Conservation (phyloP, 2,888 invertebrate genomes). For the Galeopsomyia nigrocyanea region DNA sequence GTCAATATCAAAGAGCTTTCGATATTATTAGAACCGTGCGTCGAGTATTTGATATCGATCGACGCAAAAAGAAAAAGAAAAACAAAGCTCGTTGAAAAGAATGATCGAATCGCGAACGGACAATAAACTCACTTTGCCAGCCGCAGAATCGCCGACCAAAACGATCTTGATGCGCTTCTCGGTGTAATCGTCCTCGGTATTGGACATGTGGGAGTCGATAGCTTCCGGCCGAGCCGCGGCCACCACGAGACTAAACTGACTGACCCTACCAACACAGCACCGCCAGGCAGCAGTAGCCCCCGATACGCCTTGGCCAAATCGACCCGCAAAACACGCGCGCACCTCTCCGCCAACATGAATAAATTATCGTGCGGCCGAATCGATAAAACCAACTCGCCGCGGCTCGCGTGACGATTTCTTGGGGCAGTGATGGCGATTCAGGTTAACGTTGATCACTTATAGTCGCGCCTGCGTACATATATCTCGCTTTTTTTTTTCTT, state of each 20-base stretch:
- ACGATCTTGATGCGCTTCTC: conserved; percentile 82
- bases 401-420: conserved; percentile 51
- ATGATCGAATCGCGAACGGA: background rate
- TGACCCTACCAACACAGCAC: background rate
- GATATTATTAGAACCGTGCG: no score
- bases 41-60: no score
- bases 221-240: conserved; percentile 22
- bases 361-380: conserved; percentile 62
- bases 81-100: background rate
- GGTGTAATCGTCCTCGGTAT: conserved; percentile 72
- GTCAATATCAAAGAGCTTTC: no score
- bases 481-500: no score
- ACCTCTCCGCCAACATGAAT: conserved; percentile 56
- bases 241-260: background rate
- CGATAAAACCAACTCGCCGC: conserved; percentile 54
- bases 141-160: conserved; percentile 83
- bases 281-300: background rate
- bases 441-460: conserved; percentile 2
- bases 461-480: conserved; percentile 3
- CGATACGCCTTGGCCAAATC: no score
- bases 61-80: background rate
- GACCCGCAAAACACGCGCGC: no score
- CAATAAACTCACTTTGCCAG: conserved; percentile 81
- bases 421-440: conserved; percentile 48
- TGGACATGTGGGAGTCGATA: conserved; percentile 29